Evolutionary conservation across 2,797 vertebrate species (phyloP).

Genomic region (Centropyge bicolor): DNA sequence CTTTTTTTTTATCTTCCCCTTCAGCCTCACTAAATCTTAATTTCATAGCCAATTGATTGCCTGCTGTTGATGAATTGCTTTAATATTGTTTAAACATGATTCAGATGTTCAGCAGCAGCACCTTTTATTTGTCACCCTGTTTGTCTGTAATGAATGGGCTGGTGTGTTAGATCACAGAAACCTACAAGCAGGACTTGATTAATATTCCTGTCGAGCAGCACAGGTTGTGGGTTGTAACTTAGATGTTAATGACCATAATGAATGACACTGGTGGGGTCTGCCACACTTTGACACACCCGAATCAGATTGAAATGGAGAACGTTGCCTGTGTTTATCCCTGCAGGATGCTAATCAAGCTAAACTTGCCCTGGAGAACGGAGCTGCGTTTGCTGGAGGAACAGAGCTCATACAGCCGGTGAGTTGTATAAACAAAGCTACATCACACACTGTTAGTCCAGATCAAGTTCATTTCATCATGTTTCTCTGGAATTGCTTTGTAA

Average conservation of each 20-base stretch:
- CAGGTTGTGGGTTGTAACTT: conserved; percentile 20
- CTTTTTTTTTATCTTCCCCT: no score
- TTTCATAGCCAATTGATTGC: conserved; percentile 17
- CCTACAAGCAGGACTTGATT: conserved; percentile 15
- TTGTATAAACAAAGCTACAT: not conserved
- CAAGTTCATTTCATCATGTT: not conserved
- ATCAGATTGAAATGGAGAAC: not conserved
- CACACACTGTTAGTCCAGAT: not conserved
- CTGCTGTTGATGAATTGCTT: conserved; percentile 49
- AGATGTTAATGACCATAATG: conserved; percentile 29
- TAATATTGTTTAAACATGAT: conserved; percentile 27
- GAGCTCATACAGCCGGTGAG: conserved; percentile 89
- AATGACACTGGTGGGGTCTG: conserved; percentile 16
- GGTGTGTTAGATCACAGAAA: not conserved
- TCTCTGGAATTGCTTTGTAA: not conserved
- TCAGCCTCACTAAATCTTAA: conserved; percentile 24
- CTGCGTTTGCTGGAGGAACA: conserved; percentile 86
- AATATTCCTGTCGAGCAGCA: conserved; percentile 1
- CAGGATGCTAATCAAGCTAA: conserved; percentile 86
- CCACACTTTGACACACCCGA: not conserved
- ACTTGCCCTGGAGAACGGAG: conserved; percentile 86
- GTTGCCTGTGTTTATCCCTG: conserved; percentile 21
- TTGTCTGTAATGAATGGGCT: conserved; percentile 18
- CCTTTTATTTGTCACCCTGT: conserved; percentile 24
- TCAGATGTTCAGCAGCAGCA: conserved; percentile 33